Evolutionary conservation across 1,140 invertebrate species (phyloP).

Genomic region (Glossosoma conforme): DNA sequence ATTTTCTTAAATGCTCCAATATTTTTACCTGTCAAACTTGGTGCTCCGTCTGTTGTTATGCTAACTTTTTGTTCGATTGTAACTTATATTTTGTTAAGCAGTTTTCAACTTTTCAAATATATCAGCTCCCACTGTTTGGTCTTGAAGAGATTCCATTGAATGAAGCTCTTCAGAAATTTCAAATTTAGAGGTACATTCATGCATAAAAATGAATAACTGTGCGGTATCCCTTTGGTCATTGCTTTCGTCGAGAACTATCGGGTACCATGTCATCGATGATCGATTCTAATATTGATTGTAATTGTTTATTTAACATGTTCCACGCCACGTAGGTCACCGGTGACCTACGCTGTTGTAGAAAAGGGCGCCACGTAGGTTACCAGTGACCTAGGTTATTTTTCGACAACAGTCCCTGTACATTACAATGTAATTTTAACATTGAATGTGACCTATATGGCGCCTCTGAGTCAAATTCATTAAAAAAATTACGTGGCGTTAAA

Average conservation of each 20-base stretch:
- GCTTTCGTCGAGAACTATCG: slow-evolving; percentile 3
- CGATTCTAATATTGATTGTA: slow-evolving; percentile 8
- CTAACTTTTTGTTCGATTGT: slow-evolving; percentile 1
- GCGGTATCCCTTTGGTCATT: neutral
- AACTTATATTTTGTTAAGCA: slow-evolving; percentile 6
- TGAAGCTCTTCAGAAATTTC: slow-evolving; percentile 10
- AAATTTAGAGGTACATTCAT: slow-evolving; percentile 6
- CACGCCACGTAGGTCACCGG: too few relatives aligned
- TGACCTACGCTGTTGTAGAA: too few relatives aligned
- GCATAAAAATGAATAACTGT: slow-evolving; percentile 7
- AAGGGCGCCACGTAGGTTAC: too few relatives aligned
- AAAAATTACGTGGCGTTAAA: too few relatives aligned
- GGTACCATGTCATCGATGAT: slow-evolving; percentile 8
- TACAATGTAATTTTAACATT: too few relatives aligned
- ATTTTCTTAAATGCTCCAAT: slow-evolving; percentile 4
- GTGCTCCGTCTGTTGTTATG: neutral
- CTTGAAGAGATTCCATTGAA: slow-evolving; percentile 6
- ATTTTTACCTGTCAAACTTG: slow-evolving; percentile 4
- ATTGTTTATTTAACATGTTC: too few relatives aligned
- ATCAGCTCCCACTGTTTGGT: slow-evolving; percentile 1
- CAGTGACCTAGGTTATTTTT: too few relatives aligned
- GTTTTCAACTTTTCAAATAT: slow-evolving; percentile 8
- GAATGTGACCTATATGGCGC: too few relatives aligned
- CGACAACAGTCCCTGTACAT: too few relatives aligned
- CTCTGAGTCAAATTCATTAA: too few relatives aligned